Conservation (phyloP, 2,888 invertebrate species). For the Agriopis leucophaearia region DNA sequence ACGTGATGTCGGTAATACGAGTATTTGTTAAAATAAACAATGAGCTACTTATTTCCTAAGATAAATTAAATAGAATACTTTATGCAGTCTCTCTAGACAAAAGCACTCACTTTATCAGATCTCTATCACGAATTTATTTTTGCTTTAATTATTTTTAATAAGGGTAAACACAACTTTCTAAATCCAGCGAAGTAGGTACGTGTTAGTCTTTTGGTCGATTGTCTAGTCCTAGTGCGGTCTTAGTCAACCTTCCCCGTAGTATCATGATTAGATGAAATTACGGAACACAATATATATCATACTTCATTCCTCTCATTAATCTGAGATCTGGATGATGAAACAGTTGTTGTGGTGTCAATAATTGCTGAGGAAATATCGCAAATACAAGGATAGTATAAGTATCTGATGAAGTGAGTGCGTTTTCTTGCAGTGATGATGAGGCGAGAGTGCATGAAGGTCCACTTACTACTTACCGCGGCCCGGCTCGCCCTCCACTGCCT, state of each 20-base stretch:
- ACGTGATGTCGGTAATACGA: not conserved
- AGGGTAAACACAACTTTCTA: too few relatives aligned
- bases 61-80: not conserved
- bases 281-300: too few relatives aligned
- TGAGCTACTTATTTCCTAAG: not conserved
- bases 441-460: constrained; percentile 85
- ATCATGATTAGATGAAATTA: too few relatives aligned
- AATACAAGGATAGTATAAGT: constrained; percentile 13
- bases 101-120: constrained; percentile 33
- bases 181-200: too few relatives aligned
- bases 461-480: constrained; percentile 95
- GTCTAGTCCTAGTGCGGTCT: too few relatives aligned
- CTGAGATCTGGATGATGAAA: too few relatives aligned
- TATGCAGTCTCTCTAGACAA: constrained; percentile 42
- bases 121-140: too few relatives aligned
- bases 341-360: too few relatives aligned
- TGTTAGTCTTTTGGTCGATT: too few relatives aligned
- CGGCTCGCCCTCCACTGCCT: constrained; percentile 87
- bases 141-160: too few relatives aligned
- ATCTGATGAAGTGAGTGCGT: constrained; percentile 51
- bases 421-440: constrained; percentile 72
- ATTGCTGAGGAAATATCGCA: not conserved
- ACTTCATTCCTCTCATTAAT: too few relatives aligned
- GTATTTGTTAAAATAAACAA: not conserved
- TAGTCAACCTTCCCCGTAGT: too few relatives aligned